Evolutionary conservation across 1,140 invertebrate species (phyloP), one percentile per base, ranked within the genome.

Genomic region (Diuraphis noxia): DNA sequence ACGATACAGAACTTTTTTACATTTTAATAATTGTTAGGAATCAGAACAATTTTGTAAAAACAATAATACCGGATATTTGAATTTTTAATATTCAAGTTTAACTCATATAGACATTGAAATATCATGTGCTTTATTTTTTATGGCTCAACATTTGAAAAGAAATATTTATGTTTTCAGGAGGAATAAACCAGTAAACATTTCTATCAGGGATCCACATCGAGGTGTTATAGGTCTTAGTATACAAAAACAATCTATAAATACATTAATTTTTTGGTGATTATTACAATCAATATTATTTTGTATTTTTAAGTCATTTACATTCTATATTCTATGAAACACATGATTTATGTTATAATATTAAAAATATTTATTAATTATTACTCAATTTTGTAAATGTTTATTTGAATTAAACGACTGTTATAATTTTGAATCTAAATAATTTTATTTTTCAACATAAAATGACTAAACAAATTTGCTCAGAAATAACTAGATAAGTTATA

Each of bases 201-300:
- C 79, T 19, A 86, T 92, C 10, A 91, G 7, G 52, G 89, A 92
- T 38, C 46, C 88, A 30, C 38, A 91, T 25, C 41, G 85, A 72
- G 84, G 89, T 40, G 38, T 84, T 34, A 91, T 92, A 41, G 36
- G 88, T 25, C 30, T 91, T 0, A 92, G 43, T 25, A 77, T 92
- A 92, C 90, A 86, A 81, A 92, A 92, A 88, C 40, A 89, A 87
- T 92, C 92, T 38, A 91, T 92, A 43, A 91, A 86, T 34, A 92
- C 92, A 30, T 25, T 92, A 34, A 86, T 92, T 34, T 92, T 87
- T 90, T 92, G 91, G 91, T 92, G 34, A 92, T 38, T 36, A 89
- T 72, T 25, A 88, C 0, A 25, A 49, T 46, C 1, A 30, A 41
- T n/a, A 63, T n/a, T 40, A 72, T 43, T 41, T 52, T n/a, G 72